phyloP scores from a whole-genome alignment of 2,113 vertebrate genomes.

The Chelonoidis abingdonii region DNA sequence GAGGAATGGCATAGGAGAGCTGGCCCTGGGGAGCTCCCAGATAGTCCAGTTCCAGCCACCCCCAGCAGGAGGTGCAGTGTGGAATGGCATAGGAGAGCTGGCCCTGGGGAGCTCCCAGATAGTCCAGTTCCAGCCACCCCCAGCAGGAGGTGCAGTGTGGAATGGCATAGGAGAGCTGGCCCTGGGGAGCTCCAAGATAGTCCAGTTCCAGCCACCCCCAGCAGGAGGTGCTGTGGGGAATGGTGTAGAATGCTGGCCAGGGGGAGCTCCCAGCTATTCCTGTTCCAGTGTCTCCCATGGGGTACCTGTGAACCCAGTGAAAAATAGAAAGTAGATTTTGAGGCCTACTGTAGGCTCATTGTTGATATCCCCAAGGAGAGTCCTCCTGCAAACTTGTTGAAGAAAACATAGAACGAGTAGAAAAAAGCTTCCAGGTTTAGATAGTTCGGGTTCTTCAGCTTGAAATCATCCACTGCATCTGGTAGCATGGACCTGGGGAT shows the following conservation, averaged over 20 bases:
- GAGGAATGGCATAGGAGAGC: not conserved
- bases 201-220: not conserved
- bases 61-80: not conserved
- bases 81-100: not conserved
- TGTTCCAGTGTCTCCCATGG: not conserved
- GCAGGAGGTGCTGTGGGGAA: not conserved
- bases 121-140: not conserved
- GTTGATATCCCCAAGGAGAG: constrained; percentile 80
- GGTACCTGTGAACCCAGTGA: not conserved
- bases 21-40: not conserved
- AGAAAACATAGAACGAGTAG: constrained; percentile 84
- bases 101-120: not conserved
- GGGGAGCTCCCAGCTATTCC: not conserved
- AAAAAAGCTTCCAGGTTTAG: constrained; percentile 81
- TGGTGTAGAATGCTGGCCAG: not conserved
- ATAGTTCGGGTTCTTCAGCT: constrained; percentile 67
- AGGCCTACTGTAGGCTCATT: constrained; percentile 81
- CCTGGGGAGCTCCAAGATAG: no score
- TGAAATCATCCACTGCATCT: constrained; percentile 82
- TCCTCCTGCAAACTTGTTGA: constrained; percentile 83
- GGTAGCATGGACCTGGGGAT: constrained; percentile 83
- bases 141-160: not conserved
- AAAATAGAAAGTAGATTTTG: no score
- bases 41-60: not conserved
- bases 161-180: not conserved